A percentile compares a stretch with the other conserved stretches of the same genome.
These are phyloP conservation scores for Elaphurus davidianus DNA, from an alignment of 2,113 vertebrate genomes.

Conservation along the genomic window DNA sequence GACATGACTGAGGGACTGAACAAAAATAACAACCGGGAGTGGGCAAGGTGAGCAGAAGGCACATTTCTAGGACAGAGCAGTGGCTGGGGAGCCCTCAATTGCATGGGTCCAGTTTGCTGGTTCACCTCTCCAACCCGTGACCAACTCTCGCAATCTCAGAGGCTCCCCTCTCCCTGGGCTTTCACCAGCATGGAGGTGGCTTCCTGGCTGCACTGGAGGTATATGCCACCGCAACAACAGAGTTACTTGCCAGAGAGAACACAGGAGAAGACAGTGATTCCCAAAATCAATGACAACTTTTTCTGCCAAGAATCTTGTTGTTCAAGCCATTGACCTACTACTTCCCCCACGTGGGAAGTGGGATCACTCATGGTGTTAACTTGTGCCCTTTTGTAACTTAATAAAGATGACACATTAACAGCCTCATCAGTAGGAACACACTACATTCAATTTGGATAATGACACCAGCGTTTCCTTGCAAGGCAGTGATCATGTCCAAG, in stretches of 20 bases:
- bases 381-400: neutral
- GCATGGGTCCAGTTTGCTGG: neutral
- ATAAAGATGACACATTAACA: neutral
- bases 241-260: neutral
- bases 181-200: neutral
- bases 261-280: too few species aligned
- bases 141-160: accelerated
- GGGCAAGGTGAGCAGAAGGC: accelerated
- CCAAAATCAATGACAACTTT: neutral
- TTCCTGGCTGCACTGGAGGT: too few species aligned
- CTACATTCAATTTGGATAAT: neutral
- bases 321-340: neutral
- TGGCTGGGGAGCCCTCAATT: neutral
- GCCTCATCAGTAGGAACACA: neutral
- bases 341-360: accelerated
- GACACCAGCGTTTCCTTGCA: neutral
- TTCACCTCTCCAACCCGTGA: neutral
- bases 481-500: neutral
- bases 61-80: neutral
- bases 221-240: neutral
- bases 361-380: neutral
- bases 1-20: neutral
- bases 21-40: neutral
- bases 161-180: neutral
- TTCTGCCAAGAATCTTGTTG: neutral